Conservation (phyloP, 2,113 vertebrate genomes). For the Zosterops lateralis region DNA sequence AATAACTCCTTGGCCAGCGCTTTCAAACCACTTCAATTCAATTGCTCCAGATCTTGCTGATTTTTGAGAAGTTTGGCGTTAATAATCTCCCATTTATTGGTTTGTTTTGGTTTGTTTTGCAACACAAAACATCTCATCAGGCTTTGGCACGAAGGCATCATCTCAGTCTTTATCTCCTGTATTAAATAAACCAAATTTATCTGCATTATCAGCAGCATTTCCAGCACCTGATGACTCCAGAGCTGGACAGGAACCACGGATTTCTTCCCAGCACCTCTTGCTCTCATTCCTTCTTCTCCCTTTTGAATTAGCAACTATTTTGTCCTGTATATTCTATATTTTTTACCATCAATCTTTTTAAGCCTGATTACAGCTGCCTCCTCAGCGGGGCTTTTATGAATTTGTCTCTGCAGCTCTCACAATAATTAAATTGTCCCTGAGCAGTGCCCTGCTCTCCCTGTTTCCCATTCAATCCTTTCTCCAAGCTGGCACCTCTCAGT, state of each 20-base stretch:
- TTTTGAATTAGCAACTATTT: accelerated
- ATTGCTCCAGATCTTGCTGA: not conserved
- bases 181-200: not conserved
- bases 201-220: accelerated
- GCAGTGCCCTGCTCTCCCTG: not conserved
- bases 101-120: not conserved
- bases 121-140: not conserved
- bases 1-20: not conserved
- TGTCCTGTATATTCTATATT: accelerated
- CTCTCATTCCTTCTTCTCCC: not conserved
- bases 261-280: not conserved
- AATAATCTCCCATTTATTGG: not conserved
- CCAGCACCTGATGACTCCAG: not conserved
- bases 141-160: not conserved
- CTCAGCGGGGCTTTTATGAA: not conserved
- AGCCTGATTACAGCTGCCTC: not conserved
- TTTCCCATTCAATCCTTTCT: not conserved
- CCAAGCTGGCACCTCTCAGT: accelerated
- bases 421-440: not conserved
- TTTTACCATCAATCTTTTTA: not conserved
- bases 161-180: not conserved
- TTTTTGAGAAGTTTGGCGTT: not conserved
- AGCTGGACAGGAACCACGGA: accelerated
- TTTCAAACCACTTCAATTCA: not conserved
- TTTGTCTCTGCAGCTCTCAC: not conserved